Evolutionary conservation across 92 coral and sea anemone genomes (phyloP).

Genomic region (Bergia sp.): DNA sequence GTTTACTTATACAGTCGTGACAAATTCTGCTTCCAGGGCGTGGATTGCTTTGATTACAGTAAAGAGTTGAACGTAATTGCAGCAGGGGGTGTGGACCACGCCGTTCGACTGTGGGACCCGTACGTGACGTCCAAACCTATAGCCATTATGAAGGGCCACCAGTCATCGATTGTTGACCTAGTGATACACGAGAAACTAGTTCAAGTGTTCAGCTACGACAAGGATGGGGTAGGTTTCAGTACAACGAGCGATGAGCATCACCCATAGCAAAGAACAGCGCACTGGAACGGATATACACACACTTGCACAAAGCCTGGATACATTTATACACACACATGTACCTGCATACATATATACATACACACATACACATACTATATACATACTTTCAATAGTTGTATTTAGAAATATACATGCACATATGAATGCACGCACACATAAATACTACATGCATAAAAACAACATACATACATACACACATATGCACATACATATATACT

Average conservation of each 20-base stretch:
- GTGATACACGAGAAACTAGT: conserved; percentile 75
- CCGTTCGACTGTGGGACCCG: conserved; percentile 97
- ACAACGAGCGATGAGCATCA: background rate
- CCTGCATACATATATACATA: no score
- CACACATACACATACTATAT: background rate
- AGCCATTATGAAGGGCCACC: conserved; percentile 92
- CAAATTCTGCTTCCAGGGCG: conserved; percentile 62
- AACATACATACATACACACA: background rate
- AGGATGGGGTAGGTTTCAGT: conserved; percentile 77
- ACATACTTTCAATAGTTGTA: no score
- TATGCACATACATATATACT: no score
- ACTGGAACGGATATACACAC: no score
- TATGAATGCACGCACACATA: no score
- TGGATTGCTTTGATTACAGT: conserved; percentile 90
- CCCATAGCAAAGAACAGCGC: no score
- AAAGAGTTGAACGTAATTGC: conserved; percentile 81
- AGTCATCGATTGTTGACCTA: conserved; percentile 86
- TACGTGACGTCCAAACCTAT: conserved; percentile 93
- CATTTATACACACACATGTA: no score
- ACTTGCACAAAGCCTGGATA: no score
- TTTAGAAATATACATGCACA: background rate
- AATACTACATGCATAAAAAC: no score
- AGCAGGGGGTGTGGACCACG: conserved; percentile 95
- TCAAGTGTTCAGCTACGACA: conserved; percentile 92
- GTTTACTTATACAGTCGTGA: background rate